Conservation (phyloP, 1,140 invertebrate genomes). For the Drosophila burlai region DNA sequence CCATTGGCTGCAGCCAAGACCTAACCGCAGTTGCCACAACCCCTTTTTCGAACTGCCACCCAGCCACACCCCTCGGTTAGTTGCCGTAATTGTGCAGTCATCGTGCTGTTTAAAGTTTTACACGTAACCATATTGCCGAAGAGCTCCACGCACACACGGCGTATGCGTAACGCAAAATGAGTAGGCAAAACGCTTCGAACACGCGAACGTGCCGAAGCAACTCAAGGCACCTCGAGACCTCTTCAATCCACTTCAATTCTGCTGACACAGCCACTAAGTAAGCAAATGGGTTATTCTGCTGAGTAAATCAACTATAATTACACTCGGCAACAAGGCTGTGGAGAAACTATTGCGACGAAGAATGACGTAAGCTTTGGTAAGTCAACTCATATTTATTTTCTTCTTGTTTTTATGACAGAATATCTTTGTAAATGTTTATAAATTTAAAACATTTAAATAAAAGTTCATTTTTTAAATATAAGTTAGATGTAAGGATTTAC, state of each 20-base stretch:
- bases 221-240: conserved; percentile 2
- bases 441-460: background rate
- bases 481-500: background rate
- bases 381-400: background rate
- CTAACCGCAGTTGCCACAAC: conserved; percentile 32
- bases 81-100: conserved; percentile 74
- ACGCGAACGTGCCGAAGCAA: conserved; percentile 49
- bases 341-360: background rate
- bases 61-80: conserved; percentile 1
- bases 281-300: conserved; percentile 42
- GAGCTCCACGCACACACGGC: conserved; percentile 32
- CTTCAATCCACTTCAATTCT: conserved; percentile 36
- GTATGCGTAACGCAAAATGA: conserved; percentile 73
- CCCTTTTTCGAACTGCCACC: background rate
- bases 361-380: background rate
- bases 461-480: too few species aligned
- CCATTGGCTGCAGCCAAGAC: conserved; percentile 71
- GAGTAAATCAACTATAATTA: conserved; percentile 56
- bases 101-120: conserved; percentile 69
- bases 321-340: conserved; percentile 15
- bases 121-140: conserved; percentile 60
- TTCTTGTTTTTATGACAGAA: background rate
- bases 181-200: conserved; percentile 55
- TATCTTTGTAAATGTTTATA: background rate
- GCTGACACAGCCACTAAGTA: conserved; percentile 59